Evolutionary conservation across 2,797 vertebrate genomes (phyloP).

Genomic region (Platalea minor): DNA sequence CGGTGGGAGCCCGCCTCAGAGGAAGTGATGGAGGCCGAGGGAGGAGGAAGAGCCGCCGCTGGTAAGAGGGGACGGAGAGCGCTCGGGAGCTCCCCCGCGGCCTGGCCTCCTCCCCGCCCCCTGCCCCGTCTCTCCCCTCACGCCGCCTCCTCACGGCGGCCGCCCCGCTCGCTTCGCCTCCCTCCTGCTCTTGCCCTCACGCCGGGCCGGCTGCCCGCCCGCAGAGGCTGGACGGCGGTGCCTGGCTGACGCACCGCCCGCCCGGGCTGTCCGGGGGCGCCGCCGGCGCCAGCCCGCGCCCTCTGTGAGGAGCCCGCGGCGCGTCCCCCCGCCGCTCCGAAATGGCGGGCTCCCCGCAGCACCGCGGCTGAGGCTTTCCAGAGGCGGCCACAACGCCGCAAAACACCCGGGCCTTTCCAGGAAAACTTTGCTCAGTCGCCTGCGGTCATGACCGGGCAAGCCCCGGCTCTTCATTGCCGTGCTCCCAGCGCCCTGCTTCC

Average conservation of each 20-base stretch:
- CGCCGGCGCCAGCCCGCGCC: background rate
- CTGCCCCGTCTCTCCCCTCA: background rate
- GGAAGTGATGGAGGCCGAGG: conserved; percentile 49
- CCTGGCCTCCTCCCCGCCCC: background rate
- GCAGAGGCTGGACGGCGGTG: background rate
- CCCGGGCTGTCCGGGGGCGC: background rate
- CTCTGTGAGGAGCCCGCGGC: background rate
- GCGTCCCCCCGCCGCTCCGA: background rate
- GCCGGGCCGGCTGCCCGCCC: background rate
- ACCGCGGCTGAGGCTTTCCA: background rate
- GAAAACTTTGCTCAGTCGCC: background rate
- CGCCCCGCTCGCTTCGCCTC: background rate
- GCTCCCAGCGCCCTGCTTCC: background rate
- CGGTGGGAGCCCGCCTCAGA: background rate
- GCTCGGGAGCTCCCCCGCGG: background rate
- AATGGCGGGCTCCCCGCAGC: background rate
- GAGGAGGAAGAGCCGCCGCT: background rate
- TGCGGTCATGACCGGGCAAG: background rate
- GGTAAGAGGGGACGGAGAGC: conserved; percentile 30
- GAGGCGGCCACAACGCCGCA: background rate
- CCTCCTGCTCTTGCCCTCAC: background rate
- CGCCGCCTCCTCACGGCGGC: background rate
- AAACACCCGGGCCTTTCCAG: background rate
- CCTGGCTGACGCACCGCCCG: background rate
- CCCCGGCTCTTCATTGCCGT: fast-evolving